phyloP scores from a whole-genome alignment of 2,113 vertebrate genomes.

The Ailurus styani region DNA sequence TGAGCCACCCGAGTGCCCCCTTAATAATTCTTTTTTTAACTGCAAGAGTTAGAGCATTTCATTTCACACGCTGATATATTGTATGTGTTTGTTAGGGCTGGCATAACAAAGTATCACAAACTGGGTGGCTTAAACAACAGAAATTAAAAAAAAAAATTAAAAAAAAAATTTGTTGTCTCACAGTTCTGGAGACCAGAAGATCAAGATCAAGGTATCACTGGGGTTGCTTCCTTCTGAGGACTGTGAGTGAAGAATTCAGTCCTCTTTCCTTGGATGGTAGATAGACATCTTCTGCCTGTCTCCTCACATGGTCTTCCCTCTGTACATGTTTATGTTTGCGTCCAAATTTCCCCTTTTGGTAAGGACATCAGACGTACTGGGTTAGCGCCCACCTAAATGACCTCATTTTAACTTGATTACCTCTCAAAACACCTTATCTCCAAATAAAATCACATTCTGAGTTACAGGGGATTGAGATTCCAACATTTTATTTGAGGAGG shows the following conservation, averaged over 20 bases:
- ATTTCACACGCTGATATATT: neutral
- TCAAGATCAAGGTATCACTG: neutral
- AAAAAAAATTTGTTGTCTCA: neutral
- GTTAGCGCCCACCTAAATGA: neutral
- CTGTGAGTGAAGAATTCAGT: neutral
- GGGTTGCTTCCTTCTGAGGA: neutral
- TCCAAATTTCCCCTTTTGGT: neutral
- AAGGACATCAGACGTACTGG: neutral
- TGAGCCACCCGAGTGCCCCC: neutral
- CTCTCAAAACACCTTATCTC: neutral
- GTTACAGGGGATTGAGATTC: neutral
- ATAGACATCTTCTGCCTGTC: neutral
- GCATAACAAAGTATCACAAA: neutral
- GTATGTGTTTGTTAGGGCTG: neutral
- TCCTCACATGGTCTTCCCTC: neutral
- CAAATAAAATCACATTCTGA: constrained; percentile 30
- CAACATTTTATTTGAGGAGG: neutral
- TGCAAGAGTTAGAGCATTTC: neutral
- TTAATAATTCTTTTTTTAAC: neutral
- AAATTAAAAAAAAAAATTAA: too few relatives aligned
- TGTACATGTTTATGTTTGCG: neutral
- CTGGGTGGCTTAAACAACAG: neutral
- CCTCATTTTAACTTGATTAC: neutral
- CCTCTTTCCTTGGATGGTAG: neutral
- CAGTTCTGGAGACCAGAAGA: neutral